Conservation (phyloP, 2,113 vertebrate species). For the Circaetus gallicus region DNA sequence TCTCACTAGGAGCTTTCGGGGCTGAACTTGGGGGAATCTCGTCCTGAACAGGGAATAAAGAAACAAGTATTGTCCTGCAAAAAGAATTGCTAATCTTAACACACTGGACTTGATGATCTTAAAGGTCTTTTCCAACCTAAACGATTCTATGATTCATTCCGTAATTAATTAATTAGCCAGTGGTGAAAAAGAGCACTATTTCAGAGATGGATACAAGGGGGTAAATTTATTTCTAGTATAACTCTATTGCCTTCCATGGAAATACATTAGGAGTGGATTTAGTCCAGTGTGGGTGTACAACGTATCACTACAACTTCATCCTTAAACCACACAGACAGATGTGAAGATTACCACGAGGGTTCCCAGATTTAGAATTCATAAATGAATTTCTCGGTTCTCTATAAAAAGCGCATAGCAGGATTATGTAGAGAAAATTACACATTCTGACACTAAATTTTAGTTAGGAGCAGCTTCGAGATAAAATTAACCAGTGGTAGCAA, state of each 20-base stretch:
- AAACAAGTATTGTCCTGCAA: not conserved
- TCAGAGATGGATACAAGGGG: not conserved
- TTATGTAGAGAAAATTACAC: slow-evolving; percentile 24
- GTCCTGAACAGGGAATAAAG: not conserved
- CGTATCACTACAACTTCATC: not conserved
- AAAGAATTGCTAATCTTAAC: not conserved
- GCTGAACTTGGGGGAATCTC: not conserved
- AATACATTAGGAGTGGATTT: not conserved
- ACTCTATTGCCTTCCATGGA: not conserved
- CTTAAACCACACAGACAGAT: not conserved
- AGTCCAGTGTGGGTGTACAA: not conserved
- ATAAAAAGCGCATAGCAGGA: not conserved
- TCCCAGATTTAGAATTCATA: slow-evolving; percentile 33
- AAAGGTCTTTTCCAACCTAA: too few species aligned
- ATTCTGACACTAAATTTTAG: not conserved
- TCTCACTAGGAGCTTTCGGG: not conserved
- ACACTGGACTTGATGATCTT: too few species aligned
- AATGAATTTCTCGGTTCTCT: slow-evolving; percentile 1
- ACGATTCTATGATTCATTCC: not conserved
- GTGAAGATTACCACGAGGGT: slow-evolving; percentile 7
- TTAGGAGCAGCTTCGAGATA: not conserved
- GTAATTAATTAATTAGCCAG: not conserved
- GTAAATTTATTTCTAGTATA: not conserved
- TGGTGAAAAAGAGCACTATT: not conserved
- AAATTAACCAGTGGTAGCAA: not conserved